Evolutionary conservation across 2,888 invertebrate species (phyloP).

Genomic region (Oligia fasciuncula): DNA sequence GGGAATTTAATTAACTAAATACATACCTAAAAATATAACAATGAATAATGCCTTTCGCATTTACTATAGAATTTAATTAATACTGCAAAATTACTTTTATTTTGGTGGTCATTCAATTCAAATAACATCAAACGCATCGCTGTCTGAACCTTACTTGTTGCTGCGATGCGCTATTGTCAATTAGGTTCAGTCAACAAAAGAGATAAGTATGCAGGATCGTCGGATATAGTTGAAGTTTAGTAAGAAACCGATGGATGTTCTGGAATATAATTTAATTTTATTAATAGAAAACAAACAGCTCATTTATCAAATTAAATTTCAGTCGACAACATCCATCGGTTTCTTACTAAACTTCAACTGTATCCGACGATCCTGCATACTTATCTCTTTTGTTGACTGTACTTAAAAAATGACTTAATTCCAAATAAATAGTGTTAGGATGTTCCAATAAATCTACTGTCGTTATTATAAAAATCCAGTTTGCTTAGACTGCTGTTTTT

Average conservation of each 20-base stretch:
- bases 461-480: conserved; percentile 81
- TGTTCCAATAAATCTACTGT: conserved; percentile 83
- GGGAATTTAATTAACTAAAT: background rate
- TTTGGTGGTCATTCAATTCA: background rate
- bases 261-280: too few species aligned
- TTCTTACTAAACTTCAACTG: too few species aligned
- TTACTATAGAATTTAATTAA: background rate
- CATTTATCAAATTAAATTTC: too few species aligned
- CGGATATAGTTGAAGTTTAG: too few species aligned
- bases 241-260: too few species aligned
- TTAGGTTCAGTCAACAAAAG: too few species aligned
- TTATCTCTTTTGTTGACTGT: too few species aligned
- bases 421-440: conserved; percentile 82
- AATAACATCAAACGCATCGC: background rate
- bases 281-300: too few species aligned
- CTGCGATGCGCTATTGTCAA: background rate
- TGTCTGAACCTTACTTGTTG: background rate
- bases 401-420: conserved; percentile 77
- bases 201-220: too few species aligned
- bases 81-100: background rate
- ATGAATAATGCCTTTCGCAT: background rate
- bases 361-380: too few species aligned
- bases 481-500: conserved; percentile 76
- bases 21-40: background rate
- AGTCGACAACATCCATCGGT: too few species aligned